Conservation (phyloP, 2,888 invertebrate species). For the Thecocarcelia acutangulata region DNA sequence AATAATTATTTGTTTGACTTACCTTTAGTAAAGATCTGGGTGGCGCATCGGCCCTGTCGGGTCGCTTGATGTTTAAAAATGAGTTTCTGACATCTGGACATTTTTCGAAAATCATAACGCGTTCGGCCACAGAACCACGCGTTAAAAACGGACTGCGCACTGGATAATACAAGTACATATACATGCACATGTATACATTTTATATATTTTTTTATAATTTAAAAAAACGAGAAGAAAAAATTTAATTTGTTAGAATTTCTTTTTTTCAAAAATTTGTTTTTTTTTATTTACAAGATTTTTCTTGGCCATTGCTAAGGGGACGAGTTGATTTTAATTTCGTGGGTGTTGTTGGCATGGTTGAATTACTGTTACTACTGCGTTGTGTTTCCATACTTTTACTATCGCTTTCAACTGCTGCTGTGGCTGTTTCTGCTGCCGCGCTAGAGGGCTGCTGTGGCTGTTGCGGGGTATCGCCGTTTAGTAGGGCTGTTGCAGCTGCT, state of each 20-base stretch:
- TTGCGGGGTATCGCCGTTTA: constrained; percentile 37
- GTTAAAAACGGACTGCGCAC: constrained; percentile 85
- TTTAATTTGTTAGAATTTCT: constrained; percentile 6
- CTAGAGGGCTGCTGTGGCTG: constrained; percentile 24
- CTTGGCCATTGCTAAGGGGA: constrained; percentile 82
- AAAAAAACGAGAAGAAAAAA: constrained; percentile 30
- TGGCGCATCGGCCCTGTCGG: constrained; percentile 74
- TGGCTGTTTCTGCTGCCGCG: constrained; percentile 21
- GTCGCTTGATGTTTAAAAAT: constrained; percentile 82
- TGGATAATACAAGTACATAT: constrained; percentile 70
- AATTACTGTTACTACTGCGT: constrained; percentile 61
- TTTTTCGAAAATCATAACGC: constrained; percentile 94
- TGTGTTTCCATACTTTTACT: constrained; percentile 54
- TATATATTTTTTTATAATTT: not conserved
- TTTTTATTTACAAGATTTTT: constrained; percentile 76
- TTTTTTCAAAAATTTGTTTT: constrained; percentile 24
- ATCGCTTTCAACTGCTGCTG: constrained; percentile 37
- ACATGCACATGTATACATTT: not conserved
- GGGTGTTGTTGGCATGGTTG: constrained; percentile 78
- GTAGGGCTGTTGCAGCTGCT: constrained; percentile 2
- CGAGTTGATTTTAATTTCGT: constrained; percentile 82
- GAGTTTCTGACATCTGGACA: constrained; percentile 88
- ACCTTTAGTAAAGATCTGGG: constrained; percentile 78
- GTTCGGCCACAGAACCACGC: constrained; percentile 93
- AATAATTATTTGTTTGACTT: constrained; percentile 60